A percentile compares a stretch with the other conserved stretches of the same genome.
Conservation (phyloP, 1,140 invertebrate species). For the Lepidurus packardi region DNA sequence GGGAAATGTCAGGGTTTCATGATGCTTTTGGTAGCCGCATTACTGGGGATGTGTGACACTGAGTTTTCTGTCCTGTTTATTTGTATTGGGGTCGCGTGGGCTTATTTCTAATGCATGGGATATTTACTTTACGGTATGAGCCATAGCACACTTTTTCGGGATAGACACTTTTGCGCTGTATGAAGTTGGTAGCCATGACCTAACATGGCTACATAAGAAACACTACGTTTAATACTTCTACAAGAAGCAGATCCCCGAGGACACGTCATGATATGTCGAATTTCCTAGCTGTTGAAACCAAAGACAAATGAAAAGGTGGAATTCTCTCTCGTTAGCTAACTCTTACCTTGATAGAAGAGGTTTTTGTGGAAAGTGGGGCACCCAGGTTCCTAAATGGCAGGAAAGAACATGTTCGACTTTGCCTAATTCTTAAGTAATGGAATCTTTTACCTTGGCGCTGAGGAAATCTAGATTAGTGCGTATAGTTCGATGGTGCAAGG, state of each 20-base stretch:
- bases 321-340: no score
- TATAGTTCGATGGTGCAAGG: slow-evolving; percentile 80
- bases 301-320: not conserved
- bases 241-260: not conserved
- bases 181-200: not conserved
- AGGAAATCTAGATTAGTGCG: slow-evolving; percentile 94
- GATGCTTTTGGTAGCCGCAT: not conserved
- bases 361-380: no score
- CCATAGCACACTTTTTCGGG: slow-evolving; percentile 6
- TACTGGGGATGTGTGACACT: not conserved
- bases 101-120: slow-evolving; percentile 13
- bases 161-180: not conserved
- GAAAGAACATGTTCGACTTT: no score
- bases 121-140: not conserved
- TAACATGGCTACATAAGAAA: not conserved
- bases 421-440: not conserved
- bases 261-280: slow-evolving; percentile 7
- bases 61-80: not conserved
- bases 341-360: no score
- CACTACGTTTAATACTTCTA: slow-evolving; percentile 19
- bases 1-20: slow-evolving; percentile 7
- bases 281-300: not conserved
- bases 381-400: no score
- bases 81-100: not conserved
- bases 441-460: slow-evolving; percentile 59